Conservation (phyloP, 1,140 invertebrate species). For the Brachionus rotundiformis region DNA sequence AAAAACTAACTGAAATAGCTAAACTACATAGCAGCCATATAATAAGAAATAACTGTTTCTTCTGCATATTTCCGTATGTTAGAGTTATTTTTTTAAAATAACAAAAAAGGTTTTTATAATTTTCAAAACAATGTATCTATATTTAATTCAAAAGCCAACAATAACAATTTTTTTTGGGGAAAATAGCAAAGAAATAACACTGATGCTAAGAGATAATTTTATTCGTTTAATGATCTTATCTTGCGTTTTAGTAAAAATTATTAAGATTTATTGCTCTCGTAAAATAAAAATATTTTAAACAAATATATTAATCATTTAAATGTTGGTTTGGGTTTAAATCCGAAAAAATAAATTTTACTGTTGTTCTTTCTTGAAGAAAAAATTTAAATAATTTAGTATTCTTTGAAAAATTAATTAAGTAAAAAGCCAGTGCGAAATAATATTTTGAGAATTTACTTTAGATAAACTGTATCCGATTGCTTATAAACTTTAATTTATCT, state of each 20-base stretch:
- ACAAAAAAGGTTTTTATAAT: background rate
- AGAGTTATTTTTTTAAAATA: background rate
- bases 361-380: no score
- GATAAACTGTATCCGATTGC: background rate
- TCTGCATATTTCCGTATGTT: background rate
- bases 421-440: background rate
- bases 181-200: slow-evolving; percentile 2
- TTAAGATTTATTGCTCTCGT: background rate
- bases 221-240: background rate
- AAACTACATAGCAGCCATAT: no score
- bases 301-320: background rate
- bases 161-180: background rate
- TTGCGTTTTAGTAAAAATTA: background rate
- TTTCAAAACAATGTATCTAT: background rate
- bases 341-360: no score
- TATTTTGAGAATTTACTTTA: background rate
- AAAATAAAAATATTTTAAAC: background rate
- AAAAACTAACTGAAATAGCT: background rate
- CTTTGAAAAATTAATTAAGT: background rate
- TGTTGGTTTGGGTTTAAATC: background rate
- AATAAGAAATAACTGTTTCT: background rate
- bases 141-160: background rate
- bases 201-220: background rate
- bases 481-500: background rate
- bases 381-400: background rate